phyloP scores from a whole-genome alignment of 2,888 invertebrate genomes.

The Ganaspis brasiliensis region DNA sequence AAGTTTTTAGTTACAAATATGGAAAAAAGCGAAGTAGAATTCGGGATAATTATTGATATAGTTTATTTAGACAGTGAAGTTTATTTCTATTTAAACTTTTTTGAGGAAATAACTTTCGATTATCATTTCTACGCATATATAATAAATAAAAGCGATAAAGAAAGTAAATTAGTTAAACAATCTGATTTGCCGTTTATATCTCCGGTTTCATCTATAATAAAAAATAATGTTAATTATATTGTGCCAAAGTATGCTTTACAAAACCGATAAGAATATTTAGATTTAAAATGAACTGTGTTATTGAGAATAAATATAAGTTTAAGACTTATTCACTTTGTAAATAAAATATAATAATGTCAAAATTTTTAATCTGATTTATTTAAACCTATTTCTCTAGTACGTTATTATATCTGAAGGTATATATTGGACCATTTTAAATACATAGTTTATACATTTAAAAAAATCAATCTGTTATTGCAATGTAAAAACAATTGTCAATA shows the following conservation, averaged over 20 bases:
- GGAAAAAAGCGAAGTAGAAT: background rate
- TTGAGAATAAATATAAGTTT: too few species aligned
- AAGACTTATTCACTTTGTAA: too few species aligned
- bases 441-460: too few species aligned
- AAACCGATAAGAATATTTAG: too few species aligned
- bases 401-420: too few species aligned
- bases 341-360: too few species aligned
- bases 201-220: background rate
- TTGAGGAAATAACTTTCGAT: conserved; percentile 9
- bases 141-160: background rate
- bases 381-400: too few species aligned
- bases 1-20: background rate
- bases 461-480: too few species aligned
- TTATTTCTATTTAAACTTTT: background rate
- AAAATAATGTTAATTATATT: background rate
- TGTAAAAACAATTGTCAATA: too few species aligned
- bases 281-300: too few species aligned
- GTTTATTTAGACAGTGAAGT: background rate
- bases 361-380: too few species aligned
- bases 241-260: background rate
- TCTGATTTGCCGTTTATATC: background rate
- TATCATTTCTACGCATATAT: background rate
- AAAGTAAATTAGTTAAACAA: background rate
- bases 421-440: too few species aligned
- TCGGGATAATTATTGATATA: background rate